These are phyloP conservation scores for Zophobas morio DNA, from an alignment of 1,140 invertebrate species.

Conservation along the genomic window DNA sequence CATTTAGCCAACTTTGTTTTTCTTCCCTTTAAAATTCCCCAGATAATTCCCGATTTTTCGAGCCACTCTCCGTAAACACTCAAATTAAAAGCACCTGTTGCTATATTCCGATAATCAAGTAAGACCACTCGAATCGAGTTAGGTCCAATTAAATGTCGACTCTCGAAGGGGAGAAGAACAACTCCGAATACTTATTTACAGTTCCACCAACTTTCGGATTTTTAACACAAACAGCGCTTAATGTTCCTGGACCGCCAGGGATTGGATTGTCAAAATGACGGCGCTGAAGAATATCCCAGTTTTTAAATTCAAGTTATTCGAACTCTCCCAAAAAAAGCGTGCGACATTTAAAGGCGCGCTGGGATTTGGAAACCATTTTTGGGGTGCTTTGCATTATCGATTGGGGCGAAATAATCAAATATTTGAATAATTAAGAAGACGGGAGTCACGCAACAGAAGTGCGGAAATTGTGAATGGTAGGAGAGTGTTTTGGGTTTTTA, in stretches of 20 bases:
- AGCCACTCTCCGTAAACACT: slow-evolving; percentile 15
- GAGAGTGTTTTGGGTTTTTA: no score
- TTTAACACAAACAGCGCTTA: slow-evolving; percentile 27
- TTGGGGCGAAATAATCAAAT: no score
- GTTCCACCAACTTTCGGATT: slow-evolving; percentile 17
- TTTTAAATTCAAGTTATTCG: not conserved
- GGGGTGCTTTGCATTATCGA: no score
- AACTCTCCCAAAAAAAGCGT: no score
- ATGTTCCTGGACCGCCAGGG: not conserved
- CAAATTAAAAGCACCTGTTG: slow-evolving; percentile 40
- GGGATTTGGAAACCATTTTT: no score
- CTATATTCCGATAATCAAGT: slow-evolving; percentile 19
- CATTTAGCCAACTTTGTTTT: not conserved
- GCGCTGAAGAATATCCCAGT: not conserved
- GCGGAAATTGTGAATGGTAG: no score
- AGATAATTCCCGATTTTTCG: not conserved
- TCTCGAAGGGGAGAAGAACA: slow-evolving; percentile 11
- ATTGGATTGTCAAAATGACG: slow-evolving; percentile 4
- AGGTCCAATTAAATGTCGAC: slow-evolving; percentile 36
- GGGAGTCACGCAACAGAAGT: no score
- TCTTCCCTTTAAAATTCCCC: not conserved
- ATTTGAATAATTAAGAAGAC: no score
- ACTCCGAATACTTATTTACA: slow-evolving; percentile 1
- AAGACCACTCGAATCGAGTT: slow-evolving; percentile 33
- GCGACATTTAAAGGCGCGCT: no score